These are phyloP conservation scores for Microplitis manilae DNA, from an alignment of 2,888 invertebrate species.

Conservation along the genomic window DNA sequence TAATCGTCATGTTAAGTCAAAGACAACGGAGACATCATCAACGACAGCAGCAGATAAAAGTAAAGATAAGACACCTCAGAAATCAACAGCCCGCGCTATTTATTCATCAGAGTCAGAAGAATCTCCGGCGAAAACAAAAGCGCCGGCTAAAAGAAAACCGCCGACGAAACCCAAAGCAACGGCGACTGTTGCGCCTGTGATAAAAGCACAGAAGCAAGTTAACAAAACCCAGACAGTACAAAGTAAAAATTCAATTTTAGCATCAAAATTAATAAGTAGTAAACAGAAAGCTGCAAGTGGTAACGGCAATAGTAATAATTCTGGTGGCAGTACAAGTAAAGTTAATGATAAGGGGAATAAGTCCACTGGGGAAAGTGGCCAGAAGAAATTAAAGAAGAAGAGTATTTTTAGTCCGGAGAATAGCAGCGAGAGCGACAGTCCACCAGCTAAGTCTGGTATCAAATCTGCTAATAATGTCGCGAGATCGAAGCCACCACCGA, in stretches of 20 bases:
- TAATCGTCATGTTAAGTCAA: slow-evolving; percentile 61
- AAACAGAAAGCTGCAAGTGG: slow-evolving; percentile 63
- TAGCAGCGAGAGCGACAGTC: slow-evolving; percentile 77
- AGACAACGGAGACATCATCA: slow-evolving; percentile 56
- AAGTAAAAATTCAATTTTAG: slow-evolving; percentile 61
- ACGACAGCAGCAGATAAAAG: slow-evolving; percentile 58
- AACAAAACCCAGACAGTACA: slow-evolving; percentile 65
- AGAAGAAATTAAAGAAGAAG: slow-evolving; percentile 77
- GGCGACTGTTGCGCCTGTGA: slow-evolving; percentile 75
- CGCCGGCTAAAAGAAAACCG: slow-evolving; percentile 73
- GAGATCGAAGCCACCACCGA: slow-evolving; percentile 64
- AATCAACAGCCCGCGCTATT: slow-evolving; percentile 58
- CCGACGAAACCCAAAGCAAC: slow-evolving; percentile 78
- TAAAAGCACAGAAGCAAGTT: slow-evolving; percentile 73
- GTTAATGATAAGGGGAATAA: slow-evolving; percentile 33
- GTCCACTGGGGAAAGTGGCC: slow-evolving; percentile 9
- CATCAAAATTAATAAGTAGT: slow-evolving; percentile 61
- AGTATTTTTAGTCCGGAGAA: slow-evolving; percentile 89
- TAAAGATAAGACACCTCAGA: slow-evolving; percentile 62
- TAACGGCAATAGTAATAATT: slow-evolving; percentile 35
- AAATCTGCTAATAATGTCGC: slow-evolving; percentile 68
- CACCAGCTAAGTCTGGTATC: slow-evolving; percentile 70
- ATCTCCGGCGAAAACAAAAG: slow-evolving; percentile 64
- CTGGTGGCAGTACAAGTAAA: not conserved
- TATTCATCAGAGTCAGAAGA: slow-evolving; percentile 70